Base-by-base conservation (phyloP, 2,888 invertebrate genomes). In the Priocnemis perturbator region DNA sequence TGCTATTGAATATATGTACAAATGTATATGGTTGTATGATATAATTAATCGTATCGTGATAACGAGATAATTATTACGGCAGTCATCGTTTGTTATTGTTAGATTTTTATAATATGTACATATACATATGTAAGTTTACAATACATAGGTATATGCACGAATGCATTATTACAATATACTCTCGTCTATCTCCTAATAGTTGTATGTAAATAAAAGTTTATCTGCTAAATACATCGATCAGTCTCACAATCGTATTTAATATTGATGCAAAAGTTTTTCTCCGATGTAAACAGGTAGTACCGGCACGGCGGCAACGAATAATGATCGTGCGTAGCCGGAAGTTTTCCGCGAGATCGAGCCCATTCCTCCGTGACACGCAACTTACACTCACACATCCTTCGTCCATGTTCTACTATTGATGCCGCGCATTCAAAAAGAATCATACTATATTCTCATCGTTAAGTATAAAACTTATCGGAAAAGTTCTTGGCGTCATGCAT, bases 201-300 rank as follows among this genome's bases (percentile, higher is more conserved):
- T 85, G 74, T 83, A 83, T 81, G 82, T 86, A 84, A 85, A 86
- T 87, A 85, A 86, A 83, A 83, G 73, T 83, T 37, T 83, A 86
- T 85, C 80, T 83, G 82, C 82, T 85, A 84, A 85, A 87, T 86
- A 87, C 82, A 86, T 86, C 87, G 84, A 88, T 89, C 89, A 89
- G 89, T 89, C 89, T 89, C 89, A 86, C 85, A 89, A 89, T 86
- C 87, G 77, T 84, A 82, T 79, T 81, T 78, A 77, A 78, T 75
- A 71, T 78, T 81, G 77, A 81, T 79, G 74, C 68, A 69, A 72
- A 75, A 73, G 69, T 71, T 73, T 37, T 11, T 37, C 64, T 66
- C 50, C 20, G 66, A 15, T 62, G 44, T 62, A 17, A 63, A 53
- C 50, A 59, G 48, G 45, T 60, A 61, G 52, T 48, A 60, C n/a